These are phyloP conservation scores for Ashinkailepas kermadecensis DNA, from an alignment of 2,888 invertebrate genomes.

Conservation along the genomic window DNA sequence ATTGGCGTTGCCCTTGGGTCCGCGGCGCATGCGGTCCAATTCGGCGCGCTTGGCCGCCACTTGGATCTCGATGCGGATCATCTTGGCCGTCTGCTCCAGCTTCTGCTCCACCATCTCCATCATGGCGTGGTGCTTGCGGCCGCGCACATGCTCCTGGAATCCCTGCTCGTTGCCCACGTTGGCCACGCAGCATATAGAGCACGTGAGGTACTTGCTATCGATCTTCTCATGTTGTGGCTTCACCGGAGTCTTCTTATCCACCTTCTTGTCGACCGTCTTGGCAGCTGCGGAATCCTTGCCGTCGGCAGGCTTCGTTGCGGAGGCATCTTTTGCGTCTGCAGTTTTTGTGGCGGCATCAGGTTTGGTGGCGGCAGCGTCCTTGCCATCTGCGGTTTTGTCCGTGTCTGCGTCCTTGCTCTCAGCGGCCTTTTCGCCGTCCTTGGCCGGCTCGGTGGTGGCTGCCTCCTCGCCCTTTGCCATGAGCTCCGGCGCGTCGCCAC, in stretches of 20 bases:
- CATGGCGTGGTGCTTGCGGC: conserved; percentile 11
- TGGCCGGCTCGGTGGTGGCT: background rate
- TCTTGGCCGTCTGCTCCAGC: conserved; percentile 13
- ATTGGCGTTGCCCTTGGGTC: too few relatives aligned
- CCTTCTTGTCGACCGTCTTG: background rate
- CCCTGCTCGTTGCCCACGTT: background rate
- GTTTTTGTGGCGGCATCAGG: background rate
- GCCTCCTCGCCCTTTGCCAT: background rate
- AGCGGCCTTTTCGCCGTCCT: background rate
- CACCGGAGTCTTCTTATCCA: background rate
- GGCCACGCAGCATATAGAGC: background rate
- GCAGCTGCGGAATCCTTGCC: background rate
- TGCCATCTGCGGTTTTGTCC: background rate
- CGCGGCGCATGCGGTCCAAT: background rate
- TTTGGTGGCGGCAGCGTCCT: background rate
- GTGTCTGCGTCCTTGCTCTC: background rate
- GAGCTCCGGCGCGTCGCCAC: background rate
- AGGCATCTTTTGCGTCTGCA: background rate
- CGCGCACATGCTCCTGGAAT: conserved; percentile 9
- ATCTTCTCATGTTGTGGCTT: background rate
- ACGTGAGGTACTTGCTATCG: background rate
- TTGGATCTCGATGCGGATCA: conserved; percentile 18
- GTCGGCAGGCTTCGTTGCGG: background rate
- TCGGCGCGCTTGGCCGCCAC: background rate
- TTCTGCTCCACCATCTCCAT: conserved; percentile 17